Base-by-base conservation (phyloP, 1,140 invertebrate species). In the Aethina tumida region DNA sequence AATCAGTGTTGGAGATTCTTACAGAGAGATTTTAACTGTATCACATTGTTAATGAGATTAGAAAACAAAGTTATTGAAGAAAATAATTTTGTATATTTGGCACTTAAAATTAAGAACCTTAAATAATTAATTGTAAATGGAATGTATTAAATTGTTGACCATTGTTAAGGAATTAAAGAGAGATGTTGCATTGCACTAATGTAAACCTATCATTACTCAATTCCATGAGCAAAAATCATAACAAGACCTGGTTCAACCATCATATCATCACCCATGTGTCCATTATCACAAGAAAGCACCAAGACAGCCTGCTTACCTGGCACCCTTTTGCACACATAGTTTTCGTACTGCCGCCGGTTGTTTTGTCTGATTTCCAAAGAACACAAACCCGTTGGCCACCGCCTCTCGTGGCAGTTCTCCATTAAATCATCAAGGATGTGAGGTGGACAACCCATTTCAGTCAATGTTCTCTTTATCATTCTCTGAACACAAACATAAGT, bases 211-310 rank as follows among this genome's bases (percentile, higher is more conserved):
- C n/a, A n/a, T 69, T 62, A 91, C 67, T 95, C 92, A 38, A 97
- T 91, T 40, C 92, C 93, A 67, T 97, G 92, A 35, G 93, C 93
- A 70, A 97, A 97, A 53, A 97, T 97, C 91, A 97, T 95, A 9
- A 97, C 89, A 45, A 97, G 71, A n/a, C 93, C 93, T 3, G 93
- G 93, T 50, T 95, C 89, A 18, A 93, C 74, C 72, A 96, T 91
- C 77, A 97, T 90, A 50, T 96, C 89, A 47, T 91, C 88, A 44
- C 86, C 81, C 72, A 97, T 91, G 58, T 96, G 92, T 16, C 77
- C 72, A 60, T 97, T 97, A 62, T 97, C 92, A 63, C 90, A 94
- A 41, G 85, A 81, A 50, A 97, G 75, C 16, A 96, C 91, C 47
- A 96, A 71, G 17, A 97, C 92, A 28, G 93, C 92, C 67, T 95